Evolutionary conservation across 1,140 invertebrate genomes (phyloP).

Genomic region (Phthorimaea operculella): DNA sequence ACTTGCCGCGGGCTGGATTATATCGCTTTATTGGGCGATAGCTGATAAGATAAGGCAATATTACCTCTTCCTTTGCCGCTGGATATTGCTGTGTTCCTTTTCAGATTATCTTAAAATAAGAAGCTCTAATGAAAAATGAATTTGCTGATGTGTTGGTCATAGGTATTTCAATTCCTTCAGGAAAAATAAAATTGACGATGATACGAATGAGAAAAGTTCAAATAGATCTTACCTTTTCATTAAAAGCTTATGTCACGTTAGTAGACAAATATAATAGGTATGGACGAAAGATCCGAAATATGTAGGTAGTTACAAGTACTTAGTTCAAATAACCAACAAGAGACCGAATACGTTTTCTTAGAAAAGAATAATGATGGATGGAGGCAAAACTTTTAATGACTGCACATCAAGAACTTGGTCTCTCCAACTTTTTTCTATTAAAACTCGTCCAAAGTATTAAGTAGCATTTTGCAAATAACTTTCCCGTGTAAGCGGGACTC

Average conservation of each 20-base stretch:
- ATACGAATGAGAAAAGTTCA: too few relatives aligned
- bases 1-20: constrained; percentile 11
- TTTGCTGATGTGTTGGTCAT: too few relatives aligned
- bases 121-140: too few relatives aligned
- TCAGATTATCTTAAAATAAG: background rate
- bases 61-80: constrained; percentile 14
- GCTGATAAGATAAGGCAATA: constrained; percentile 56
- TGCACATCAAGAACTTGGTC: background rate
- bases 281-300: background rate
- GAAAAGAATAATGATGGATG: background rate
- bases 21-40: constrained; percentile 59
- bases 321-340: too few relatives aligned
- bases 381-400: constrained; percentile 9
- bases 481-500: background rate
- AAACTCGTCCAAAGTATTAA: background rate
- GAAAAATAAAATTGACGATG: too few relatives aligned
- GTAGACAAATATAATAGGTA: too few relatives aligned
- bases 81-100: background rate
- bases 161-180: too few relatives aligned
- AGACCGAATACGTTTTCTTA: background rate
- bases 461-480: constrained; percentile 1
- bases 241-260: constrained; percentile 12
- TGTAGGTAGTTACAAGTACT: too few relatives aligned
- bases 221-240: too few relatives aligned
- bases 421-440: constrained; percentile 1